A percentile compares a stretch with the other conserved stretches of the same genome.
phyloP scores from a whole-genome alignment of 1,140 invertebrate genomes.

The Drosophila paulistorum region DNA sequence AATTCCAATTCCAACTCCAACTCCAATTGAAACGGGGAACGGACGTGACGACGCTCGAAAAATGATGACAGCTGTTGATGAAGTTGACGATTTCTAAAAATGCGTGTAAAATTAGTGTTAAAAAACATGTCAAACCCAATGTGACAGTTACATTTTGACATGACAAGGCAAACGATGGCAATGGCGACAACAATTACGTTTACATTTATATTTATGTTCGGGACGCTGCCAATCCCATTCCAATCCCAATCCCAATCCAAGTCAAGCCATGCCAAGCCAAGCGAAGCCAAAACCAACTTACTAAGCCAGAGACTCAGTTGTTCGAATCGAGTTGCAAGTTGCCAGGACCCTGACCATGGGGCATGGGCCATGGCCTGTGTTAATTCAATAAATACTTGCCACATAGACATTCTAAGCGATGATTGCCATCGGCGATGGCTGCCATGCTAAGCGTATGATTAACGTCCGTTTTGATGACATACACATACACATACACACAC shows the following conservation, averaged over 20 bases:
- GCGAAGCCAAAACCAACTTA: neutral
- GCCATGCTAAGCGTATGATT: slow-evolving; percentile 79
- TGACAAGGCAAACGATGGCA: slow-evolving; percentile 50
- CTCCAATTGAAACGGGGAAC: slow-evolving; percentile 34
- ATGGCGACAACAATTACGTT: slow-evolving; percentile 70
- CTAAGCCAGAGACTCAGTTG: neutral
- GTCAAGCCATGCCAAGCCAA: too few species aligned
- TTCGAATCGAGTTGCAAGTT: neutral
- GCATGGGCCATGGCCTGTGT: slow-evolving; percentile 30
- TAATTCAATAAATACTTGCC: slow-evolving; percentile 68
- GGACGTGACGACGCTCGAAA: slow-evolving; percentile 73
- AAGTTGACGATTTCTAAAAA: slow-evolving; percentile 82
- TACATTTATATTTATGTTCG: slow-evolving; percentile 37
- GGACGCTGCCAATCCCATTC: slow-evolving; percentile 1
- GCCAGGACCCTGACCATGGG: slow-evolving; percentile 35
- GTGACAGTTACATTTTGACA: slow-evolving; percentile 78
- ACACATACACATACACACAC: slow-evolving; percentile 25
- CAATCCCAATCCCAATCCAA: neutral
- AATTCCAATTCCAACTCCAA: slow-evolving; percentile 13
- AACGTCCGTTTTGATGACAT: slow-evolving; percentile 80
- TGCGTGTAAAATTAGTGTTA: slow-evolving; percentile 81
- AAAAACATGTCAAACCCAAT: slow-evolving; percentile 80
- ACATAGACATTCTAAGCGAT: slow-evolving; percentile 59
- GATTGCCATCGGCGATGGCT: slow-evolving; percentile 65
- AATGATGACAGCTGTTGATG: slow-evolving; percentile 79